A percentile compares a stretch with the other conserved stretches of the same genome.
Evolutionary conservation across 2,888 invertebrate species (phyloP).

Genomic region (Nycteola revayana): DNA sequence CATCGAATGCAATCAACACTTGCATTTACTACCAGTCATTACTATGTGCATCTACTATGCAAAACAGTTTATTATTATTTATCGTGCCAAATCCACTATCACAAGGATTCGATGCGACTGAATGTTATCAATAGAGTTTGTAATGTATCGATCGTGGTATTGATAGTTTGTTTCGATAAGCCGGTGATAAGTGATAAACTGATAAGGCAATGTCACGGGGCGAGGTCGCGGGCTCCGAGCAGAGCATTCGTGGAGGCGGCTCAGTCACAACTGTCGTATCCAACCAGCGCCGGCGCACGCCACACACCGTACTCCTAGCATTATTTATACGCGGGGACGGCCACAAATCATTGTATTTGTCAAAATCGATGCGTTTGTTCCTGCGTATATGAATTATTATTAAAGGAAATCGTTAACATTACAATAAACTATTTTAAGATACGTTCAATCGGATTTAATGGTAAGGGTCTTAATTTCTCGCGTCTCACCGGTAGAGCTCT

Average conservation of each 20-base stretch:
- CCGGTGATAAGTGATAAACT: slow-evolving; percentile 64
- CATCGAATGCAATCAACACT: slow-evolving; percentile 51
- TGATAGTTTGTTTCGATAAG: slow-evolving; percentile 52
- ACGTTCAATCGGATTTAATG: slow-evolving; percentile 2
- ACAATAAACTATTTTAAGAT: slow-evolving; percentile 12
- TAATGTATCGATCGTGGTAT: slow-evolving; percentile 43
- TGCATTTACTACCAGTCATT: slow-evolving; percentile 17
- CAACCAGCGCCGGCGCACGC: slow-evolving; percentile 62
- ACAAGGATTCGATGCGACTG: slow-evolving; percentile 46
- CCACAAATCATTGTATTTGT: slow-evolving; percentile 55
- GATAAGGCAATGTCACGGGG: slow-evolving; percentile 69
- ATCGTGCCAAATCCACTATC: slow-evolving; percentile 21
- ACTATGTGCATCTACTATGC: slow-evolving; percentile 10
- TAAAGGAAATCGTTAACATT: slow-evolving; percentile 17
- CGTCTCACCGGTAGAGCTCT: no score
- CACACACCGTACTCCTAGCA: slow-evolving; percentile 55
- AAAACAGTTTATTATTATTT: slow-evolving; percentile 28
- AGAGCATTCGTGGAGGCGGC: slow-evolving; percentile 75
- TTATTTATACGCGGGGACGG: slow-evolving; percentile 63
- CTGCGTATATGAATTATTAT: slow-evolving; percentile 22
- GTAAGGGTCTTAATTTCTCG: no score
- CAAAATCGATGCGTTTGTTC: slow-evolving; percentile 47
- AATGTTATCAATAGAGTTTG: slow-evolving; percentile 27
- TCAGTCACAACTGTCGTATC: slow-evolving; percentile 70
- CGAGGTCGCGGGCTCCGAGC: slow-evolving; percentile 63